Evolutionary conservation across 1,140 invertebrate species (phyloP), one percentile per base, ranked within the genome.

Genomic region (Drosophila triauraria): DNA sequence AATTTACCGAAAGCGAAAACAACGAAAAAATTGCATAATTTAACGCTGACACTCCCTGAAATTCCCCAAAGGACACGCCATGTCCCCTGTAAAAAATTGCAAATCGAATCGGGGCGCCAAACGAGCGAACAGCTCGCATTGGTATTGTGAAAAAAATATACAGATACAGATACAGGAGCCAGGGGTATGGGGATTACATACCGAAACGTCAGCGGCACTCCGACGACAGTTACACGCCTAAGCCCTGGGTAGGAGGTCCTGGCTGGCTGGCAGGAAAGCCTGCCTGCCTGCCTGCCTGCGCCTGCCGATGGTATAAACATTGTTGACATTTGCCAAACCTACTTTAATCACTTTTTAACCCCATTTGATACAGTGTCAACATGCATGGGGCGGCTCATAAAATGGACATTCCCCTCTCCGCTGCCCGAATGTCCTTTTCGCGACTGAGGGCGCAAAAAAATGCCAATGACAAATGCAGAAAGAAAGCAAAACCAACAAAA

Each of bases 301-400:
- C 80, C 85, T 72, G 69, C 68, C 67, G 44, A 72, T 71, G 84
- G 84, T 80, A 84, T 87, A 75, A 90, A 90, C 85, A 90, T 90
- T 91, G 90, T 91, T 92, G 91, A 92, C 91, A 91, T 90, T 87
- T 82, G 82, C 83, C 87, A 92, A 91, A 91, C 86, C 90, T 91
- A 92, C 84, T 92, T 91, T 92, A 92, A 92, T 92, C 91, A 91
- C 90, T 92, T 91, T 92, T 92, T 92, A 92, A 92, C 91, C 91
- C 91, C 91, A 92, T 92, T 92, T 91, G 86, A 91, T 91, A 92
- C 90, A 91, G 90, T 91, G 85, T 82, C 90, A 91, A 85, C 85
- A 85, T 81, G 85, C 78, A 90, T 65, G 78, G 62, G 67, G 74
- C 83, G 80, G 62, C 84, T 90, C 85, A 88, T 88, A 90, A 88